These are phyloP conservation scores for Cinclus mexicanus DNA, from an alignment of 2,113 vertebrate species.

Conservation along the genomic window DNA sequence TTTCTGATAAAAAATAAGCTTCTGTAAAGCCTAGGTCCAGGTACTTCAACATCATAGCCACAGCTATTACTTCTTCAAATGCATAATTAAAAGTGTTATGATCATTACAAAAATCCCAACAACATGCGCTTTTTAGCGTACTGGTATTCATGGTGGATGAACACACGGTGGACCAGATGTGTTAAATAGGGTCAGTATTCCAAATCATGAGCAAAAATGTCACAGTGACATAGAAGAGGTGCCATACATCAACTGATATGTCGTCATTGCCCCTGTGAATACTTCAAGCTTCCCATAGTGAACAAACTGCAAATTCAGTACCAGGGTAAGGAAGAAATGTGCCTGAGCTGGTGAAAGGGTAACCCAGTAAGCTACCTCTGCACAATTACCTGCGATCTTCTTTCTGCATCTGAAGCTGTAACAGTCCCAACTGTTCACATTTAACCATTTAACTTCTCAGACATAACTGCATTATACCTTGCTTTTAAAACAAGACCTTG, in stretches of 20 bases:
- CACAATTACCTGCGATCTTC: neutral
- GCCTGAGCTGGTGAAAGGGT: neutral
- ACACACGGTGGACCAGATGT: fast-evolving
- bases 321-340: neutral
- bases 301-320: neutral
- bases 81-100: neutral
- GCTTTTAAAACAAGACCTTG: neutral
- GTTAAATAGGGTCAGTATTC: neutral
- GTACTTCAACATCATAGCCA: neutral
- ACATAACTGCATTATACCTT: neutral
- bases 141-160: neutral
- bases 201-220: neutral
- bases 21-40: neutral
- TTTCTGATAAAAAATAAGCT: neutral
- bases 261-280: neutral
- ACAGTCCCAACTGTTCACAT: fast-evolving
- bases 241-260: neutral
- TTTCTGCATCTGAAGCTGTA: neutral
- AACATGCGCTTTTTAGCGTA: fast-evolving
- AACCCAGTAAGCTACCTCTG: neutral
- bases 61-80: neutral
- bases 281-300: neutral
- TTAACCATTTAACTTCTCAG: neutral
- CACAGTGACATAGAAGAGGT: neutral
- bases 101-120: neutral